Conservation (phyloP, 2,888 invertebrate species). For the Labia minor region DNA sequence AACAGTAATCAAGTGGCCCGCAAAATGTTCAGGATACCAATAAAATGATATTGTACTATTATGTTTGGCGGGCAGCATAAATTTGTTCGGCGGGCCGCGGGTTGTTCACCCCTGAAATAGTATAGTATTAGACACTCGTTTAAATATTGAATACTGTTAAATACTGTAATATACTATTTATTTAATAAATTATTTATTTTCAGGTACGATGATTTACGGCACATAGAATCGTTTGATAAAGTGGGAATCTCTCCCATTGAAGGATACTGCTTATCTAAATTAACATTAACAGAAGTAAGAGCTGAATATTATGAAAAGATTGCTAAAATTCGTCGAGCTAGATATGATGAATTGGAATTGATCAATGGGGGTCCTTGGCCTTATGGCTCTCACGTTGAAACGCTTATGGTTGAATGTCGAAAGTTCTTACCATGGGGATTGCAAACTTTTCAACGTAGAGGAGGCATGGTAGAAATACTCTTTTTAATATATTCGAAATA, state of each 20-base stretch:
- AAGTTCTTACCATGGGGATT: constrained; percentile 70
- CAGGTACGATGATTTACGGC: background rate
- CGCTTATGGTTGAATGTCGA: constrained; percentile 62
- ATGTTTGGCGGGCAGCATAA: no score
- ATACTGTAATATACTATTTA: no score
- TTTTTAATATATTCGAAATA: constrained; percentile 8
- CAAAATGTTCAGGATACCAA: no score
- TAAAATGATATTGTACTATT: no score
- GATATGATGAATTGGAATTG: constrained; percentile 57
- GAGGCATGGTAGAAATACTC: constrained; percentile 15
- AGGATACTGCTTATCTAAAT: background rate
- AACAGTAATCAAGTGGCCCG: no score
- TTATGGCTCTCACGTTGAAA: constrained; percentile 72
- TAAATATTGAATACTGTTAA: no score
- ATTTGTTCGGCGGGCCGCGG: no score
- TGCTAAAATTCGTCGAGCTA: constrained; percentile 43
- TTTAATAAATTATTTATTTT: background rate
- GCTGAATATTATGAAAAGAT: background rate
- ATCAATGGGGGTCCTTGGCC: constrained; percentile 61
- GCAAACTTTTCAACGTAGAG: constrained; percentile 42
- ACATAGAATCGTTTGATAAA: background rate
- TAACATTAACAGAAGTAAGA: background rate
- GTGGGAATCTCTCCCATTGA: background rate
- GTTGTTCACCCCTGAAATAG: no score
- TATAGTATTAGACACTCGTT: no score